Conservation (phyloP, 2,888 invertebrate genomes). For the Stenodema calcarata region DNA sequence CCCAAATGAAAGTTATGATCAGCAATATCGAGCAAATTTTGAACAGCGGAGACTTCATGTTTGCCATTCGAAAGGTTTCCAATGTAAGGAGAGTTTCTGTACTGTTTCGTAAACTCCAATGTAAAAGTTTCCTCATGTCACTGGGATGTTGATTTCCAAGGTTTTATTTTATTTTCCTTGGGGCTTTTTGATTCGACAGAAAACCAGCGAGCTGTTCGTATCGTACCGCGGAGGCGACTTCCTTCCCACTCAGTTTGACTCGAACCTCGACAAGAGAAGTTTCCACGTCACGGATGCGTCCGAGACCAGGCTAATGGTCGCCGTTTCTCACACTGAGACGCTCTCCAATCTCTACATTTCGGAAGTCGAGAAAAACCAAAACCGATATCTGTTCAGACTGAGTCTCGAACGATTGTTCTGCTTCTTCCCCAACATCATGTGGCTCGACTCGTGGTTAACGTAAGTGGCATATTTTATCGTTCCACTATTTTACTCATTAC, state of each 20-base stretch:
- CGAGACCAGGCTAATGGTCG: conserved; percentile 76
- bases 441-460: conserved; percentile 80
- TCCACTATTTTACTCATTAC: background rate
- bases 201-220: conserved; percentile 61
- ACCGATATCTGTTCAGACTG: conserved; percentile 72
- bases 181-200: background rate
- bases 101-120: background rate
- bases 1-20: conserved; percentile 63
- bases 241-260: conserved; percentile 76
- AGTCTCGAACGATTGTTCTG: conserved; percentile 82
- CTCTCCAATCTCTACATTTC: conserved; percentile 83
- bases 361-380: conserved; percentile 67
- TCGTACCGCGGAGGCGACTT: conserved; percentile 78
- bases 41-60: conserved; percentile 83
- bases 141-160: too few species aligned
- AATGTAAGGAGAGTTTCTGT: conserved; percentile 34
- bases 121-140: too few species aligned
- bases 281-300: conserved; percentile 80
- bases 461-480: conserved; percentile 64
- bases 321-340: conserved; percentile 78
- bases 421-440: conserved; percentile 82
- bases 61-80: conserved; percentile 73
- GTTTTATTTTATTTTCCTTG: too few species aligned
- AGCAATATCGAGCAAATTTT: conserved; percentile 81
- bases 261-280: conserved; percentile 69